These are phyloP conservation scores for Strigamia crassipes DNA, from an alignment of 2,888 invertebrate genomes.

Conservation along the genomic window DNA sequence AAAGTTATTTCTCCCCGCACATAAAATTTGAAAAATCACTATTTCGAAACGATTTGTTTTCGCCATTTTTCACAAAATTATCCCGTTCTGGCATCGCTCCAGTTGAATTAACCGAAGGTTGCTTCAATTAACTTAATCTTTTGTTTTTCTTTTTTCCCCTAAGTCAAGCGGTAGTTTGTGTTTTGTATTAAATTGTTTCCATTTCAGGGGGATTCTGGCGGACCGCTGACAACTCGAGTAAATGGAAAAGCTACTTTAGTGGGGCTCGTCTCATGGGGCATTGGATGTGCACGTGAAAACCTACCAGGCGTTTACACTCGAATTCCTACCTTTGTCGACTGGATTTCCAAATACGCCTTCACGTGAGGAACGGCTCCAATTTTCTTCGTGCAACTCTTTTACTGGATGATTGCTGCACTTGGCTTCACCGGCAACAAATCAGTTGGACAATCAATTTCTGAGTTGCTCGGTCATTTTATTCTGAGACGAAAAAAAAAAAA, in stretches of 20 bases:
- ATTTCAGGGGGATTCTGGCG: conserved; percentile 72
- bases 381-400: conserved; percentile 30
- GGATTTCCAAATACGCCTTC: conserved; percentile 64
- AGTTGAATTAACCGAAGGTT: neutral
- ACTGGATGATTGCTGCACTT: conserved; percentile 20
- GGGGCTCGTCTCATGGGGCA: conserved; percentile 89
- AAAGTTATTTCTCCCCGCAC: neutral
- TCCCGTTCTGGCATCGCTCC: neutral
- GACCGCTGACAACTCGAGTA: conserved; percentile 83
- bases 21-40: neutral
- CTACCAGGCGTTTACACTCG: conserved; percentile 90
- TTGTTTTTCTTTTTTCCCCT: neutral
- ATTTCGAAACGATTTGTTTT: neutral
- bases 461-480: neutral
- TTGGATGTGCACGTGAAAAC: conserved; percentile 87
- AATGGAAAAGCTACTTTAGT: conserved; percentile 85
- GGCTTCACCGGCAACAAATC: conserved; percentile 6
- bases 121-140: neutral
- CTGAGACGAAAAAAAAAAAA: neutral
- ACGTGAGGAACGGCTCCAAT: conserved; percentile 29
- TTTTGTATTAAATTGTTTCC: neutral
- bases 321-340: conserved; percentile 88
- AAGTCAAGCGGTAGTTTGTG: neutral
- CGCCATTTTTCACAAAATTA: neutral
- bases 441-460: conserved; percentile 6